Evolutionary conservation across 2,888 invertebrate species (phyloP).

Genomic region (Nycteola revayana): DNA sequence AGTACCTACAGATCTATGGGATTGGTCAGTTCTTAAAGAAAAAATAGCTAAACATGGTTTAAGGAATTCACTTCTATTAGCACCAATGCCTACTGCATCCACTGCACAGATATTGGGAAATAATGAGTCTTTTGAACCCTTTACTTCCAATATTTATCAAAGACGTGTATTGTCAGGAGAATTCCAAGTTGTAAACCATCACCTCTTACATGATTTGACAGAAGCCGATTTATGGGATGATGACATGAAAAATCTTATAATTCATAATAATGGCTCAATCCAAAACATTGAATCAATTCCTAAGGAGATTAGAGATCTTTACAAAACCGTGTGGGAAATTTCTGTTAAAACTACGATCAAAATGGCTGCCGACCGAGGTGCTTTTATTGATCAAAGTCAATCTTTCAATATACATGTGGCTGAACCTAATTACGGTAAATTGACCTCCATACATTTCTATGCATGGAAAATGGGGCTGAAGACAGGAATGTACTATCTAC

Average conservation of each 20-base stretch:
- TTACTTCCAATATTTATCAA: constrained; percentile 98
- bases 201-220: constrained; percentile 95
- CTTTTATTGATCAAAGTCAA: constrained; percentile 99
- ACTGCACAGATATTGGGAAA: constrained; percentile 99
- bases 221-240: constrained; percentile 96
- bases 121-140: constrained; percentile 99
- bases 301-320: constrained; percentile 90
- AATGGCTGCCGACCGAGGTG: constrained; percentile 99
- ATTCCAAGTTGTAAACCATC: constrained; percentile 98
- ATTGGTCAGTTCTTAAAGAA: constrained; percentile 92
- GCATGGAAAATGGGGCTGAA: constrained; percentile 98
- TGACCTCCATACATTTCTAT: constrained; percentile 99
- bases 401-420: constrained; percentile 99
- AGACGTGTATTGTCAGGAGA: constrained; percentile 97
- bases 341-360: constrained; percentile 95
- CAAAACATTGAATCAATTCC: constrained; percentile 94
- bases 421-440: constrained; percentile 94
- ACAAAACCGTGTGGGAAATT: constrained; percentile 99
- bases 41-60: constrained; percentile 95
- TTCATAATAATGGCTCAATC: constrained; percentile 95
- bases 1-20: constrained; percentile 92
- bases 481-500: constrained; percentile 99
- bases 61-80: constrained; percentile 95
- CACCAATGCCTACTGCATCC: constrained; percentile 99
- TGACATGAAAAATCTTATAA: constrained; percentile 96